These are phyloP conservation scores for Drosophila infuscata DNA, from an alignment of 2,888 invertebrate genomes.

Conservation along the genomic window DNA sequence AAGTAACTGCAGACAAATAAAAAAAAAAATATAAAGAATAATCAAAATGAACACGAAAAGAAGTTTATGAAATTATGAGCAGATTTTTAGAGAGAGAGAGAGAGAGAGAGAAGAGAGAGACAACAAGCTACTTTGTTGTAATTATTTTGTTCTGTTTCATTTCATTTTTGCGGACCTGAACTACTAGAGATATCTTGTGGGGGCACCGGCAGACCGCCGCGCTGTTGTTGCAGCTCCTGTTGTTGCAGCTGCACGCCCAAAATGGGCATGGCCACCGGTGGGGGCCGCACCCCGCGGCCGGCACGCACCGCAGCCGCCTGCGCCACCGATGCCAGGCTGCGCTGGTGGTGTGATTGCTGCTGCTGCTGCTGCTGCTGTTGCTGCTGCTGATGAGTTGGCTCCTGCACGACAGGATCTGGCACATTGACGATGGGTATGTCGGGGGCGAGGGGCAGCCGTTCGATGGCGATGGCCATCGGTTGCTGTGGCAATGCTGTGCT, in stretches of 20 bases:
- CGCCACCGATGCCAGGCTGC: conserved; percentile 75
- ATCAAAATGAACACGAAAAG: conserved; percentile 8
- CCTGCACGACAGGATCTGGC: conserved; percentile 78
- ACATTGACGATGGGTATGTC: conserved; percentile 85
- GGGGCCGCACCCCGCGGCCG: conserved; percentile 80
- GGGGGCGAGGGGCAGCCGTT: conserved; percentile 45
- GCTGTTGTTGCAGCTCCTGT: conserved; percentile 84
- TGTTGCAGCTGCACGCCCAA: conserved; percentile 82
- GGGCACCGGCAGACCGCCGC: conserved; percentile 86
- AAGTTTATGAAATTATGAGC: conserved; percentile 52
- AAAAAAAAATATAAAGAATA: conserved; percentile 17
- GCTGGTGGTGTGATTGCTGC: conserved; percentile 55
- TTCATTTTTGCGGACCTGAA: conserved; percentile 84
- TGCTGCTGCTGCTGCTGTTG: conserved; percentile 43
- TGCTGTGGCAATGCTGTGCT: conserved; percentile 30
- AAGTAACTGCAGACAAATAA: conserved; percentile 41
- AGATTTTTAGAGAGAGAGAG: conserved; percentile 31
- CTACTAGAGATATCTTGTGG: conserved; percentile 85
- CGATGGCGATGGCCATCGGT: conserved; percentile 37
- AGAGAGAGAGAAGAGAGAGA: conserved; percentile 44
- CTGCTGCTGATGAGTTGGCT: conserved; percentile 39
- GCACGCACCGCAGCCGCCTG: conserved; percentile 75
- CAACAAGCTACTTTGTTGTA: conserved; percentile 65
- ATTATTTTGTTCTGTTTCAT: conserved; percentile 41
- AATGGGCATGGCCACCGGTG: conserved; percentile 82